Evolutionary conservation across 1,140 invertebrate genomes (phyloP).

Genomic region (Aphis craccivora): DNA sequence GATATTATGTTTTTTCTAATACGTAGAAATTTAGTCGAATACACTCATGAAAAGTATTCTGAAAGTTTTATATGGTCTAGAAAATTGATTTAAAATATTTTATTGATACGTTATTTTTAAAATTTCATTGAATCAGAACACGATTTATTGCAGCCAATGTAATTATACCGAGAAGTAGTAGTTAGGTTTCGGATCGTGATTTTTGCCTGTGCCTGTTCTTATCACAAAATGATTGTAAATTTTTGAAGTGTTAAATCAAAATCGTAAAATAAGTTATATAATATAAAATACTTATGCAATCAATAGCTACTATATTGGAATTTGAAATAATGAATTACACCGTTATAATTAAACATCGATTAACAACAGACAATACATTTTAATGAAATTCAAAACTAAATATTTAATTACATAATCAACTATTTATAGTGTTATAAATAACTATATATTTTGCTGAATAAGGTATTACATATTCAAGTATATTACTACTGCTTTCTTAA

Average conservation of each 20-base stretch:
- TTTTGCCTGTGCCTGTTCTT: not conserved
- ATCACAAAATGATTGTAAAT: not conserved
- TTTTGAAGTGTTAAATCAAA: not conserved
- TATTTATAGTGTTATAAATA: not conserved
- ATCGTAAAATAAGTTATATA: not conserved
- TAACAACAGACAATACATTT: not conserved
- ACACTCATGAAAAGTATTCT: not conserved
- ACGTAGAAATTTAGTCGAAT: not conserved
- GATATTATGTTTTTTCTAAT: not conserved
- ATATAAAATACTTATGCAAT: not conserved
- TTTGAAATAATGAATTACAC: not conserved
- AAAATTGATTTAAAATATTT: not conserved
- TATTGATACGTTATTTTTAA: not conserved
- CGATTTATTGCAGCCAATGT: not conserved
- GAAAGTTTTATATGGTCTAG: not conserved
- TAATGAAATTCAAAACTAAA: not conserved
- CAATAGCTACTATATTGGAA: not conserved
- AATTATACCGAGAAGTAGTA: not conserved
- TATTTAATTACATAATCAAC: not conserved
- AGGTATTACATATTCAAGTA: not conserved
- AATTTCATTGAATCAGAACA: not conserved
- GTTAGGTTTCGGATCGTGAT: not conserved
- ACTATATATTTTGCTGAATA: not conserved
- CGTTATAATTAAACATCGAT: not conserved
- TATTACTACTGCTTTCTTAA: not conserved